Percentiles rank a stretch among this genome's conserved stretches.
phyloP scores from a whole-genome alignment of 1,140 invertebrate species.

The Zaprionus inermis region DNA sequence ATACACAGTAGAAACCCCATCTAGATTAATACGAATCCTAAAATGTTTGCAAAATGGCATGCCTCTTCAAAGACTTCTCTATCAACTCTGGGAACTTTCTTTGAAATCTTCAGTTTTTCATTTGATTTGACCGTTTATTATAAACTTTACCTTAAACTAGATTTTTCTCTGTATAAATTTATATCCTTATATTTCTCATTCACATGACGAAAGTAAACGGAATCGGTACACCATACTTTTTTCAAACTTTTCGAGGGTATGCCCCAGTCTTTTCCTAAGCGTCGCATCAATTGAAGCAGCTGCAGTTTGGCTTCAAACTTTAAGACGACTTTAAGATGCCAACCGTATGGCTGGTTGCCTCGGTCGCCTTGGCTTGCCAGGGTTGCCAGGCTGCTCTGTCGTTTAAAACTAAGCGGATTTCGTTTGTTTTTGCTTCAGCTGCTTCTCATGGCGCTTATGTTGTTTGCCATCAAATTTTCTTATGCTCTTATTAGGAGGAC shows the following conservation, averaged over 20 bases:
- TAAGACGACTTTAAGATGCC: slow-evolving; percentile 1
- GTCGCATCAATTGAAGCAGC: neutral
- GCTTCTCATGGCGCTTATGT: slow-evolving; percentile 53
- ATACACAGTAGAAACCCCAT: too few relatives aligned
- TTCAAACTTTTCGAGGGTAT: neutral
- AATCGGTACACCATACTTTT: neutral
- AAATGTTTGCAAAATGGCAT: too few relatives aligned
- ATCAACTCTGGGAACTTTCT: too few relatives aligned
- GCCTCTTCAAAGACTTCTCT: too few relatives aligned
- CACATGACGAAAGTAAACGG: neutral
- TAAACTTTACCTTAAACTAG: too few relatives aligned
- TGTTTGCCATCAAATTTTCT: slow-evolving; percentile 64
- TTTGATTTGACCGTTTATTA: too few relatives aligned
- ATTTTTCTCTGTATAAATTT: too few relatives aligned
- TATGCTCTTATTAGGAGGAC: slow-evolving; percentile 51
- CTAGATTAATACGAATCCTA: too few relatives aligned
- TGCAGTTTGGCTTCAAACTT: neutral
- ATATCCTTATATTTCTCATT: neutral
- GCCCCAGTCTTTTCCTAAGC: neutral
- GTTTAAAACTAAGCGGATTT: slow-evolving; percentile 67
- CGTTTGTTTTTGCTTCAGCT: slow-evolving; percentile 62
- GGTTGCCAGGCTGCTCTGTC: slow-evolving; percentile 4
- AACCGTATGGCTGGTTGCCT: neutral
- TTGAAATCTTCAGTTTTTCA: too few relatives aligned
- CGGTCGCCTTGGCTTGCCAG: neutral